Evolutionary conservation across 2,888 invertebrate genomes (phyloP).

Genomic region (Ceraclea dissimilis): DNA sequence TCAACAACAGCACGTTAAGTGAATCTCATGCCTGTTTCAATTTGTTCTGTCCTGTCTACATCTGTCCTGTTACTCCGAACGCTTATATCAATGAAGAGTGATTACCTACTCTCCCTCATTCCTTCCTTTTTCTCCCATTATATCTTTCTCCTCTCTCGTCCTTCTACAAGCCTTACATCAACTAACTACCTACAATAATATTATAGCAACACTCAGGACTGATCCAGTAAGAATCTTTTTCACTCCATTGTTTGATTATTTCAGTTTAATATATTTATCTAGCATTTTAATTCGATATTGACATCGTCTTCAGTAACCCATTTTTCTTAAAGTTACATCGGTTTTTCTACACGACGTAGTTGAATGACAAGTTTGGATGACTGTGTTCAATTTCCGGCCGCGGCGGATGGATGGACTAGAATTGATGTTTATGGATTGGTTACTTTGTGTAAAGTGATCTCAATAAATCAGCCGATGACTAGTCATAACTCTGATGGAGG

Average conservation of each 20-base stretch:
- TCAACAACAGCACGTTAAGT: neutral
- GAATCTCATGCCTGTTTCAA: conserved; percentile 6
- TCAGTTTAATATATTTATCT: too few species aligned
- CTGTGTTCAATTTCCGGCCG: too few species aligned
- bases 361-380: too few species aligned
- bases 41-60: conserved; percentile 6
- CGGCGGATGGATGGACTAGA: too few species aligned
- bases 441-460: too few species aligned
- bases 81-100: conserved; percentile 2
- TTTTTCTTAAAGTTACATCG: too few species aligned
- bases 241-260: neutral
- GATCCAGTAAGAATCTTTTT: neutral
- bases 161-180: neutral
- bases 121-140: neutral
- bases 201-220: neutral
- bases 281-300: too few species aligned
- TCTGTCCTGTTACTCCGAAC: neutral
- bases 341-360: too few species aligned
- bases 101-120: neutral
- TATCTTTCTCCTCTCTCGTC: neutral
- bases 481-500: too few species aligned
- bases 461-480: too few species aligned
- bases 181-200: neutral
- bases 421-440: too few species aligned
- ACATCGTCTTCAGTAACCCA: too few species aligned